These are phyloP conservation scores for Keiferia lycopersicella DNA, from an alignment of 2,888 invertebrate genomes.

Conservation along the genomic window DNA sequence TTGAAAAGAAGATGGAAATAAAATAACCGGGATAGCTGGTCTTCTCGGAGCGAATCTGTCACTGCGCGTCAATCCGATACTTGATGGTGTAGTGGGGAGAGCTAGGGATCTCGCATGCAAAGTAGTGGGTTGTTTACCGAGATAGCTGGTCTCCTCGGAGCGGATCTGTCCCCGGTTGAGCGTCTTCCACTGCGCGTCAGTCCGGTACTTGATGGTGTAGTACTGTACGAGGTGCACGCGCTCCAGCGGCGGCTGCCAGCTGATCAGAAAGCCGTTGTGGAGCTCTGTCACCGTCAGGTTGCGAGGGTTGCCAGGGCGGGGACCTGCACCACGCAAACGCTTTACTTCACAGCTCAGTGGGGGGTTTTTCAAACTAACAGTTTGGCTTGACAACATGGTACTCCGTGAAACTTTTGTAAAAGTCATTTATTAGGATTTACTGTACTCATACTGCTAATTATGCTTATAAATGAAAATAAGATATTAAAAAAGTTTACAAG, in stretches of 20 bases:
- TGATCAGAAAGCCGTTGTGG: slow-evolving; percentile 93
- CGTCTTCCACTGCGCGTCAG: slow-evolving; percentile 94
- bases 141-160: slow-evolving; percentile 93
- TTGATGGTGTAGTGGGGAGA: no score
- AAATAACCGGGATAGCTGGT: background rate
- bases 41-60: no score
- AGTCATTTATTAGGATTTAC: no score
- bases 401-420: no score
- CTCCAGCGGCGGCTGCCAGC: slow-evolving; percentile 93
- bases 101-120: no score
- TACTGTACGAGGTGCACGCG: slow-evolving; percentile 90
- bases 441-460: no score
- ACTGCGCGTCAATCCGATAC: no score
- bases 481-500: no score
- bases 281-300: slow-evolving; percentile 95
- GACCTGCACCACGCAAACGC: slow-evolving; percentile 82
- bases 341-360: background rate
- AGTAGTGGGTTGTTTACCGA: slow-evolving; percentile 79
- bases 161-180: slow-evolving; percentile 93
- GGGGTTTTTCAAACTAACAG: no score
- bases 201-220: slow-evolving; percentile 95
- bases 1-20: no score
- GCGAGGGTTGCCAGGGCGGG: slow-evolving; percentile 94
- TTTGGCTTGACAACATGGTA: no score
- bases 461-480: no score